Base-by-base conservation (phyloP, 2,797 vertebrate species). In the Chaunax sp. region DNA sequence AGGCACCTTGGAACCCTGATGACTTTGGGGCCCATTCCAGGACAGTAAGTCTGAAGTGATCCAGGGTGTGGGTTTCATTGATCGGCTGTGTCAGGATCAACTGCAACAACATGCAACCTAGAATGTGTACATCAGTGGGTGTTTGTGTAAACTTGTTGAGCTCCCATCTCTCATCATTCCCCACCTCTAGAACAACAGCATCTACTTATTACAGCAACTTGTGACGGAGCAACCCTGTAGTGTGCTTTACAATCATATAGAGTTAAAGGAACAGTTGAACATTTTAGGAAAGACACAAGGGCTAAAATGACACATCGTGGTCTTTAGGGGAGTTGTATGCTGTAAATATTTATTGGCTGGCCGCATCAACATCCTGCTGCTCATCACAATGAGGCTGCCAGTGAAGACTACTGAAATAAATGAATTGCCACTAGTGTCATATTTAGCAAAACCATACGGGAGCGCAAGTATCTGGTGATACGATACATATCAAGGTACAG, bases 1-100 rank as follows among this genome's bases (percentile, higher is more conserved):
- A 93, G 93, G 93, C 93, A 94, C 87, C 91, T 72, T 78, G 69
- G 83, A 88, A 91, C 86, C 85, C 91, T 90, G 89, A 91, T 82
- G 64, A 72, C 74, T 40, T 62, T 61, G 70, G 68, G 80, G 72
- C 64, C 66, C 62, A 20, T 35, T 67, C 57, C 64, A 62, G 69
- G 63, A 69, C 6, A 19, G 65, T 37, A 25, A 23, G 16, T 20
- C 15, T 67, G 45, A 60, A 3, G 53, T 43, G 58, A 55, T 54
- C 54, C 43, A 4, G 62, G 45, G n/a, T 15, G 52, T 20, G 40
- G 25, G 38, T 26, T 18, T 30, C 40, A n/a, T 3, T 47, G 23
- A 54, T 33, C 58, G 53, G 6, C 28, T 25, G 14, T 60, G n/a
- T 16, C 28, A 22, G 18, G 58, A 38, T 14, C 37, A 20, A 28